phyloP scores from a whole-genome alignment of 2,113 vertebrate genomes.

The Phoenicopterus ruber region DNA sequence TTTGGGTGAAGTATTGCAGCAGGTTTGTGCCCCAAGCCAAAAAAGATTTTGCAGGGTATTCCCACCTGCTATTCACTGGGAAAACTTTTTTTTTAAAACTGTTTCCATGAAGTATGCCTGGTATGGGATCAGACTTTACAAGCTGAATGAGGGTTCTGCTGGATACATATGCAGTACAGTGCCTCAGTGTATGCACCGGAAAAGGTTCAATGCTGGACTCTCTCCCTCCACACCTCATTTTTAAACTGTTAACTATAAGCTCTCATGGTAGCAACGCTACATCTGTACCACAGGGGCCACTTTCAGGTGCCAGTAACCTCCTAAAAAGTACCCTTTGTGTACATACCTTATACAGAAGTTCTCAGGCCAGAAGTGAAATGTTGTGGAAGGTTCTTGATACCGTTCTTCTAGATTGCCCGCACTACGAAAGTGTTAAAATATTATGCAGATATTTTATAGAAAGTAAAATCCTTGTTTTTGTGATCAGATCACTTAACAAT shows the following conservation, averaged over 20 bases:
- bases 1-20: slow-evolving; percentile 27
- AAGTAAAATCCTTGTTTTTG: not conserved
- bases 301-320: slow-evolving; percentile 45
- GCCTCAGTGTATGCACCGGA: slow-evolving; percentile 54
- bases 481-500: not conserved
- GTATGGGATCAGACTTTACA: slow-evolving; percentile 62
- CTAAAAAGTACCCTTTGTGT: slow-evolving; percentile 37
- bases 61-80: slow-evolving; percentile 55
- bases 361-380: not conserved
- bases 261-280: slow-evolving; percentile 48
- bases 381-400: not conserved
- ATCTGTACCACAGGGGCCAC: slow-evolving; percentile 33
- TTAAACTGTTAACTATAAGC: slow-evolving; percentile 65
- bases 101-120: slow-evolving; percentile 64
- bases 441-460: not conserved
- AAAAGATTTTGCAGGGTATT: slow-evolving; percentile 35
- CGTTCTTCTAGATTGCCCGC: not conserved
- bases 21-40: slow-evolving; percentile 16
- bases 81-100: slow-evolving; percentile 58
- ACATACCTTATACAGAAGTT: not conserved
- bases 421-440: not conserved
- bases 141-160: slow-evolving; percentile 61
- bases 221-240: slow-evolving; percentile 64
- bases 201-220: slow-evolving; percentile 51
- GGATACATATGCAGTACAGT: slow-evolving; percentile 39